Conservation (phyloP, 2,113 vertebrate genomes). For the Myotis brandtii region DNA sequence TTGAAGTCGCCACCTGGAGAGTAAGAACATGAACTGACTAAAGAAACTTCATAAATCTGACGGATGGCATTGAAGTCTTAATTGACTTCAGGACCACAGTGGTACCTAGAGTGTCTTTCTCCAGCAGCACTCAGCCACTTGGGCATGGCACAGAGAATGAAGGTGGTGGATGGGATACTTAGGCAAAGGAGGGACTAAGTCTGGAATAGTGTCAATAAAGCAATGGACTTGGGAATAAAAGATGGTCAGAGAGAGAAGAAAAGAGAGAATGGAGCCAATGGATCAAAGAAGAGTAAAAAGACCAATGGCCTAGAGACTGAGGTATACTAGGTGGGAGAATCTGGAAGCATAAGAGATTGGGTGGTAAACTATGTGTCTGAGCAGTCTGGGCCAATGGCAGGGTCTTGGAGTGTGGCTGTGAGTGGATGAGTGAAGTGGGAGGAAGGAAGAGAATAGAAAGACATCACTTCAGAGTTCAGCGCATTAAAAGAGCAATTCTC, state of each 20-base stretch:
- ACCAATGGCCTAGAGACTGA: neutral
- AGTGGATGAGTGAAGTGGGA: neutral
- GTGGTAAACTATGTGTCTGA: neutral
- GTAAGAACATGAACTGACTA: neutral
- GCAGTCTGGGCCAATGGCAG: neutral
- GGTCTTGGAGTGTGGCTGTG: neutral
- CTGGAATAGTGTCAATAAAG: neutral
- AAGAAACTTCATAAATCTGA: neutral
- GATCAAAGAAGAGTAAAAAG: neutral
- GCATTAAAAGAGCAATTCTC: neutral
- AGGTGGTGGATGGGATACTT: neutral
- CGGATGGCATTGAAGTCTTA: neutral
- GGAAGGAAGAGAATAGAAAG: neutral
- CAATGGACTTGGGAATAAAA: neutral
- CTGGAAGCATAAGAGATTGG: neutral
- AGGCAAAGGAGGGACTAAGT: neutral
- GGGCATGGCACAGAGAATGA: neutral
- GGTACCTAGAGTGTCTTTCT: neutral
- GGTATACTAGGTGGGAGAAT: neutral
- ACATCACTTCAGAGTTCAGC: neutral
- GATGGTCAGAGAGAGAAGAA: neutral
- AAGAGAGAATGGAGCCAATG: neutral
- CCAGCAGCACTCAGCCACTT: neutral
- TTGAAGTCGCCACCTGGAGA: neutral
- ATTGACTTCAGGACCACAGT: neutral